A percentile compares a stretch with the other conserved stretches of the same genome.
phyloP scores from a whole-genome alignment of 1,140 invertebrate genomes.

The Elymnias hypermnestra region DNA sequence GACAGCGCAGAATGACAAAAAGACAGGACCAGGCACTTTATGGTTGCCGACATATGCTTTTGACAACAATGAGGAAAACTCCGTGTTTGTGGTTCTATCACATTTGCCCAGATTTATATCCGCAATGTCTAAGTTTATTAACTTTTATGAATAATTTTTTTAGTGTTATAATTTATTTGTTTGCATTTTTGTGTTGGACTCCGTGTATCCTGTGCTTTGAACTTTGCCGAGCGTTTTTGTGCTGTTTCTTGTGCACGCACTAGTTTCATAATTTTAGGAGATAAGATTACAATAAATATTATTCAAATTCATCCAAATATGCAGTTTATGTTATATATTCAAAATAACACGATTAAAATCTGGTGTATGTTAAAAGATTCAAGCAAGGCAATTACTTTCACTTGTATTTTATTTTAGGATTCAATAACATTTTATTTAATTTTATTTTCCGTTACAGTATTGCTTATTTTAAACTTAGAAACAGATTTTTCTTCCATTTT shows the following conservation, averaged over 20 bases:
- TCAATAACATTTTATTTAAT: no score
- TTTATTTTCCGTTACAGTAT: no score
- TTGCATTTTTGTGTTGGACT: conserved; percentile 42
- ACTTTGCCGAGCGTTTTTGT: conserved; percentile 32
- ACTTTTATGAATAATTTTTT: conserved; percentile 28
- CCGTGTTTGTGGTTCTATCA: conserved; percentile 48
- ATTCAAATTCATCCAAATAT: conserved; percentile 1
- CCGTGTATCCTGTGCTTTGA: conserved; percentile 44
- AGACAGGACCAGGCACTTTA: conserved; percentile 30
- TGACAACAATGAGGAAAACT: conserved; percentile 41
- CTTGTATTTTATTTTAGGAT: no score
- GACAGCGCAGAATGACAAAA: conserved; percentile 33
- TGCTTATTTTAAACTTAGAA: no score
- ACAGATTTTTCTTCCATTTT: no score
- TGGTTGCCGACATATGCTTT: conserved; percentile 35
- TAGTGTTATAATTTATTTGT: conserved; percentile 31
- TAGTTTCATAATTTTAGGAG: conserved; percentile 14
- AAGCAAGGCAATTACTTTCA: no score
- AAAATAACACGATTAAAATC: no score
- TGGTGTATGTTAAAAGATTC: no score
- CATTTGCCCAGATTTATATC: conserved; percentile 42
- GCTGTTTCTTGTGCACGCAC: conserved; percentile 36
- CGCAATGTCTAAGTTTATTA: conserved; percentile 34
- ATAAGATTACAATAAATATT: conserved; percentile 3
- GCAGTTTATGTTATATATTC: neutral